Evolutionary conservation across 2,113 vertebrate species (phyloP).

Genomic region (Donacobius atricapilla): DNA sequence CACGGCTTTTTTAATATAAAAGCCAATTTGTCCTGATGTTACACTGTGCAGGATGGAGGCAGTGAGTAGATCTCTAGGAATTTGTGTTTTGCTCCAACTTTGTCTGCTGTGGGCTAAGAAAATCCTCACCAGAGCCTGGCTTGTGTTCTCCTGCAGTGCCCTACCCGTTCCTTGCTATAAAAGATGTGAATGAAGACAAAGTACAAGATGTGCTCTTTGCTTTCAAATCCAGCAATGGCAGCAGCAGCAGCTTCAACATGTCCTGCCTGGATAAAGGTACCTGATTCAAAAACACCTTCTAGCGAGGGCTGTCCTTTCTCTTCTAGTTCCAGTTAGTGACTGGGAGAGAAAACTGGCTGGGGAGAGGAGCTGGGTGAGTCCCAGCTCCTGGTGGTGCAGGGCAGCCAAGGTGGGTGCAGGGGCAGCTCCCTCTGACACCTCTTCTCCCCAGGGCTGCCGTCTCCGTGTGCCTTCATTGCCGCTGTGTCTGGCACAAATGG

Average conservation of each 20-base stretch:
- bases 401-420: neutral
- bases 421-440: neutral
- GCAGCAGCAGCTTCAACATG: conserved; percentile 54
- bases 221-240: conserved; percentile 67
- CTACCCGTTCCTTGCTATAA: conserved; percentile 80
- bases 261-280: conserved; percentile 82
- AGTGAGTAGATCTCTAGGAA: conserved; percentile 25
- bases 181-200: conserved; percentile 80
- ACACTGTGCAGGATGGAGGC: neutral
- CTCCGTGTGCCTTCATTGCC: conserved; percentile 78
- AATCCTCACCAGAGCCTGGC: neutral
- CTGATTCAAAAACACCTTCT: neutral
- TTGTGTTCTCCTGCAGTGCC: conserved; percentile 71
- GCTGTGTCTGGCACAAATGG: conserved; percentile 85
- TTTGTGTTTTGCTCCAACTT: neutral
- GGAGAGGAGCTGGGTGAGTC: neutral
- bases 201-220: conserved; percentile 87
- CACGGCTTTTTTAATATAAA: neutral
- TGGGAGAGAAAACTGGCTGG: neutral
- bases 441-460: conserved; percentile 73
- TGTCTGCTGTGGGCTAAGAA: neutral
- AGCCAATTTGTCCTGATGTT: neutral
- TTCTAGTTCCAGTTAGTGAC: neutral
- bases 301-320: neutral
- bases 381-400: accelerated